These are phyloP conservation scores for Oscheius sp. DNA, from an alignment of 2,888 invertebrate genomes.

Conservation along the genomic window DNA sequence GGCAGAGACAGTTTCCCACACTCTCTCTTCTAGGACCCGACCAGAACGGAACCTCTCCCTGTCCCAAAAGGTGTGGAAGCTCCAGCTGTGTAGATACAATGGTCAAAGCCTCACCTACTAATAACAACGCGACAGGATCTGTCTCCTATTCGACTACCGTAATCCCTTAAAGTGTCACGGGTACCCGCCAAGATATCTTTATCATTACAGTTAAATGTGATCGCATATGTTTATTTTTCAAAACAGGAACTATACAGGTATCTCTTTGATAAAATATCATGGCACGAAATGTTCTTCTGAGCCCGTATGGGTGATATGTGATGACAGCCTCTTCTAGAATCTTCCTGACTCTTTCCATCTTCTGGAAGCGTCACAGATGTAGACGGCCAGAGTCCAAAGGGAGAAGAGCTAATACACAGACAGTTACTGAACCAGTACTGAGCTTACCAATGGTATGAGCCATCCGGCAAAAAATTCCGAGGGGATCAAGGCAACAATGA, in stretches of 20 bases:
- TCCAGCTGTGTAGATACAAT: slow-evolving; percentile 19
- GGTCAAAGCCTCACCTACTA: slow-evolving; percentile 19
- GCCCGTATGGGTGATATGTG: slow-evolving; percentile 4
- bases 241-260: slow-evolving; percentile 2
- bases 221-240: background rate
- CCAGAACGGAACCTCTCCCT: slow-evolving; percentile 17
- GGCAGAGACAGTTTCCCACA: background rate
- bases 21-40: background rate
- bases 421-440: background rate
- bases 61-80: slow-evolving; percentile 11
- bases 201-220: background rate
- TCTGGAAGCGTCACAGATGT: slow-evolving; percentile 44
- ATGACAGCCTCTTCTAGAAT: background rate
- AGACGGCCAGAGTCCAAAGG: slow-evolving; percentile 43
- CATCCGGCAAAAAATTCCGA: slow-evolving; percentile 44
- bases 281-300: slow-evolving; percentile 14
- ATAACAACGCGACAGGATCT: slow-evolving; percentile 6
- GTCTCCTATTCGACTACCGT: slow-evolving; percentile 26
- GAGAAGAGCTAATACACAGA: slow-evolving; percentile 46
- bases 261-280: slow-evolving; percentile 14
- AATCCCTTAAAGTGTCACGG: slow-evolving; percentile 14
- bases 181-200: background rate
- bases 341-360: slow-evolving; percentile 41
- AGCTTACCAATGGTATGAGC: slow-evolving; percentile 50
- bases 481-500: slow-evolving; percentile 40